Evolutionary conservation across 1,140 invertebrate genomes (phyloP).

Genomic region (Campoletis sonorensis): DNA sequence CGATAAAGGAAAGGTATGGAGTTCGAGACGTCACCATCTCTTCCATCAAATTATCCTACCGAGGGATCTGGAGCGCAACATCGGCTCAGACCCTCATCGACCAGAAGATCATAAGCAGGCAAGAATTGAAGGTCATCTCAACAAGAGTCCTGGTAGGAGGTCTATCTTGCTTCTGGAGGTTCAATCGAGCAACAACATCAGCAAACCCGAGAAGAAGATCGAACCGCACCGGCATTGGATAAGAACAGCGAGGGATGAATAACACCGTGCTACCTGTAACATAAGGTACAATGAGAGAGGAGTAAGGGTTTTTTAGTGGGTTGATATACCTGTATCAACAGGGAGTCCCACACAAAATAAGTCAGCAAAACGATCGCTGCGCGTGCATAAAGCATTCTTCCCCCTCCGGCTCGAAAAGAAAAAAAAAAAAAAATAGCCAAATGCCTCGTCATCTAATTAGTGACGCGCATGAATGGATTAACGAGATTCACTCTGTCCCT

Average conservation of each 20-base stretch:
- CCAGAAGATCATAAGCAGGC: not conserved
- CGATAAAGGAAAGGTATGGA: not conserved
- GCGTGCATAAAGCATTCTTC: conserved; percentile 22
- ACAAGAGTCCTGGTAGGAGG: not conserved
- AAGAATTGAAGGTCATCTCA: not conserved
- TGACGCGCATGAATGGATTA: conserved; percentile 71
- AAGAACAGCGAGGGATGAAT: not conserved
- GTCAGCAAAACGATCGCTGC: not conserved
- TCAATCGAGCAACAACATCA: not conserved
- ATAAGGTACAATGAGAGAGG: not conserved
- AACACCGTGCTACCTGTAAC: conserved; percentile 1
- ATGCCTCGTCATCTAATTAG: conserved; percentile 74
- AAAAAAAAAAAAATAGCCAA: conserved; percentile 73
- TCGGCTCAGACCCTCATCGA: conserved; percentile 38
- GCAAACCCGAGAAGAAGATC: not conserved
- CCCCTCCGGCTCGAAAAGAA: not conserved
- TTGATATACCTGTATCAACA: not conserved
- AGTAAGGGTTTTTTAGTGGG: conserved; percentile 1
- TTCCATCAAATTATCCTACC: conserved; percentile 35
- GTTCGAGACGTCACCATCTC: not conserved
- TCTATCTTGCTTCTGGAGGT: not conserved
- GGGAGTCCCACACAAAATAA: conserved; percentile 12
- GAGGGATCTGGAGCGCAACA: conserved; percentile 39
- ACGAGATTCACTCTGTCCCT: conserved; percentile 67
- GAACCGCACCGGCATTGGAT: not conserved